Evolutionary conservation across 2,888 invertebrate species (phyloP), one percentile per base, ranked within the genome.

Genomic region (Synanthedon tipuliformis): DNA sequence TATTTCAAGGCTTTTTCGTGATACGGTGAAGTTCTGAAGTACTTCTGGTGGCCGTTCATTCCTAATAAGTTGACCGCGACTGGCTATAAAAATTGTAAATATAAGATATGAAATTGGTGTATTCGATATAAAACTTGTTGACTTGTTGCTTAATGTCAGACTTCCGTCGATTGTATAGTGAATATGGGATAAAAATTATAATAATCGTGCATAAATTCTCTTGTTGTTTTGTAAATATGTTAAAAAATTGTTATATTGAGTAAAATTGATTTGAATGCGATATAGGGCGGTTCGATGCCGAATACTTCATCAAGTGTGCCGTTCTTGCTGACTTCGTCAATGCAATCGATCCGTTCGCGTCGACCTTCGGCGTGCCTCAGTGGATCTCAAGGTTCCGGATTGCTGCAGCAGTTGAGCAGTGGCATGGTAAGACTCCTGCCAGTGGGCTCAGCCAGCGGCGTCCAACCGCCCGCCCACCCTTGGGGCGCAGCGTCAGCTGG

Each of bases 351-450:
- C 92, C 77, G 92, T 89, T 92, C 94, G 58, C 91, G 94, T 54
- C 91, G 94, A 53, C 94, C 69, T 88, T 93, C 71, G 13, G 75
- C 78, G 45, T 92, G 92, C 69, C 84, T 93, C 61, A 92, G 92
- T 73, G 90, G 90, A 66, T 91, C 92, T 53, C 91, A 90, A 69
- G 93, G 93, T 68, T 90, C 93, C 59, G 93, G 94, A 61, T 87
- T 96, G 58, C 88, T 96, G 63, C 95, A 96, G 75, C 95, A 96
- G 84, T 89, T 96, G 78, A 95, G 95, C 90, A 92, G 93, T 85
- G 95, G 95, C 90, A 93, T 96, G 94, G 96, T 96, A 94, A 95
- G 95, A 90, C 93, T 92, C 88, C 89, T 92, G 81, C 91, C 91
- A 73, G 75, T 77, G 66, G 89, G 90, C 83, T 89, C 90, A 82